Conservation (phyloP, 1,140 invertebrate genomes). For the Drosophila persimilis region DNA sequence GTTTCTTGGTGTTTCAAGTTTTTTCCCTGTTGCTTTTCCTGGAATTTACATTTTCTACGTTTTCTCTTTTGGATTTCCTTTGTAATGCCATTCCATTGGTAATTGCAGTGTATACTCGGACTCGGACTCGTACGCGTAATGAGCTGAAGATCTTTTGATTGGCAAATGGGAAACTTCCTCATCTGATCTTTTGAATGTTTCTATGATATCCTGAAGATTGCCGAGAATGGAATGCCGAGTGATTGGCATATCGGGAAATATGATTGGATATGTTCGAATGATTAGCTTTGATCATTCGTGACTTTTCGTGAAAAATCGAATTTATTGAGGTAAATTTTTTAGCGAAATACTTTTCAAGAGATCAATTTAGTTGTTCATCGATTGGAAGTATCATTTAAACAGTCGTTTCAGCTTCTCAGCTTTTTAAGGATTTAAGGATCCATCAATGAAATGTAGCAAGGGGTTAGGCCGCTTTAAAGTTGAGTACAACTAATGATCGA, state of each 20-base stretch:
- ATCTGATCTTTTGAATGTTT: slow-evolving; percentile 45
- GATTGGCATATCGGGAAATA: slow-evolving; percentile 16
- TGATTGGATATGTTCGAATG: background rate
- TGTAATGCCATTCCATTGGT: background rate
- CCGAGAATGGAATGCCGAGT: slow-evolving; percentile 6
- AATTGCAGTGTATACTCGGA: slow-evolving; percentile 49
- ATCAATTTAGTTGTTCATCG: no score
- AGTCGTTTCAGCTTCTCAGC: no score
- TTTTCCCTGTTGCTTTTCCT: slow-evolving; percentile 12
- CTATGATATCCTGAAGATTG: background rate
- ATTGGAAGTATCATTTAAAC: no score
- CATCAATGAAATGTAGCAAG: no score
- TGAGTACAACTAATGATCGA: no score
- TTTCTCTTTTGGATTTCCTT: slow-evolving; percentile 19
- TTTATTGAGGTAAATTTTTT: background rate
- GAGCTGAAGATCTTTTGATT: slow-evolving; percentile 33
- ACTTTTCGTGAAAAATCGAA: background rate
- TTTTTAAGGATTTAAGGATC: no score
- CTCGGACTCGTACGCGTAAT: no score
- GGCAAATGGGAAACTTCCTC: slow-evolving; percentile 54
- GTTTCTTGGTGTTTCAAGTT: slow-evolving; percentile 23
- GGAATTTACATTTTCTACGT: slow-evolving; percentile 44
- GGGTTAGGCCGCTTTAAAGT: no score
- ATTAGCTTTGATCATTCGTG: slow-evolving; percentile 9
- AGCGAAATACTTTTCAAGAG: no score